These are phyloP conservation scores for Pipa parva DNA, from an alignment of 2,113 vertebrate genomes.

Conservation along the genomic window DNA sequence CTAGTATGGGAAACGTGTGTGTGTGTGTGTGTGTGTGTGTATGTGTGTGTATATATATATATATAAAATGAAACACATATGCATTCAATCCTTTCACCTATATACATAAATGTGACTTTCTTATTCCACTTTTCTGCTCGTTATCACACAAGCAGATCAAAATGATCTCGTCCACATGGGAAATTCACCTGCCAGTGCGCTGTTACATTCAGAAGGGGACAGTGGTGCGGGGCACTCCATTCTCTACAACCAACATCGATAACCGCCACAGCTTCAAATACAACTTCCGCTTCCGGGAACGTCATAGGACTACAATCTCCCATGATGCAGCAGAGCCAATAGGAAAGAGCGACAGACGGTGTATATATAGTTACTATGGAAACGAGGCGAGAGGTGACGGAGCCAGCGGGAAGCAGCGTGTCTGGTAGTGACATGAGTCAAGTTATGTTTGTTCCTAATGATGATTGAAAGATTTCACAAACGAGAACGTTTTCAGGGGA, in stretches of 20 bases:
- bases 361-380: neutral
- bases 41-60: too few species aligned
- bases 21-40: too few species aligned
- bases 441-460: too few species aligned
- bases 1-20: too few species aligned
- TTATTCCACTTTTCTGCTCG: neutral
- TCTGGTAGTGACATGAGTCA: neutral
- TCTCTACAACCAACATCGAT: neutral
- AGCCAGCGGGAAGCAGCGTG: neutral
- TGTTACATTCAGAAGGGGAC: neutral
- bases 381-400: neutral
- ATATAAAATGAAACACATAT: too few species aligned
- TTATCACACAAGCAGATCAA: too few species aligned
- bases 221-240: neutral
- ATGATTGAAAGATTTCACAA: too few species aligned
- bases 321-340: neutral
- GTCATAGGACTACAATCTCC: conserved; percentile 9
- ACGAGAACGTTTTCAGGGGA: too few species aligned
- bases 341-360: neutral
- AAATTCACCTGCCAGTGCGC: conserved; percentile 9
- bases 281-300: conserved; percentile 5
- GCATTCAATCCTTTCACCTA: too few species aligned
- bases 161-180: neutral
- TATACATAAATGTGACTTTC: too few species aligned
- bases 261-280: conserved; percentile 30